Conservation (phyloP, 2,797 vertebrate genomes). For the Alcedo quadribrachys region DNA sequence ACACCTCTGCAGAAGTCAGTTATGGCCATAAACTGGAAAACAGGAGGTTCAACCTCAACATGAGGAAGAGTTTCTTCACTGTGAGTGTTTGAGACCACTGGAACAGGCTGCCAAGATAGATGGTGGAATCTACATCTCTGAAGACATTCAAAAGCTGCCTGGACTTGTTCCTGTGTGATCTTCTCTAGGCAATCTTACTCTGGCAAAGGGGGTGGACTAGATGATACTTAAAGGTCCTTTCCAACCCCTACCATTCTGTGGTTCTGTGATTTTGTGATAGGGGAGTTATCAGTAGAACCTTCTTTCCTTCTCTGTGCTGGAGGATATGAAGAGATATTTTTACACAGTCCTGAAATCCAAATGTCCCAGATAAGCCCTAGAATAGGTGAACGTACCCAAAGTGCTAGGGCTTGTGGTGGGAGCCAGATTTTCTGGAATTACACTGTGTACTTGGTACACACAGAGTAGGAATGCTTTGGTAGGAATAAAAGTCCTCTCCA, state of each 20-base stretch:
- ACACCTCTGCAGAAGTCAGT: not conserved
- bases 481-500: not conserved
- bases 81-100: no score
- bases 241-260: no score
- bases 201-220: no score
- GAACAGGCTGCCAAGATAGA: no score
- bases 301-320: not conserved
- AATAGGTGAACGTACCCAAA: not conserved
- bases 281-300: not conserved
- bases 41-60: no score
- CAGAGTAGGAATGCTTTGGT: not conserved
- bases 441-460: not conserved
- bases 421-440: not conserved
- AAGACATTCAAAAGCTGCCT: no score
- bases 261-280: not conserved
- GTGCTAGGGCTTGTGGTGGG: not conserved
- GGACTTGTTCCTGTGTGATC: no score
- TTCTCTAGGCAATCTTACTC: no score
- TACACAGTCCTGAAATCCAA: not conserved
- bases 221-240: no score
- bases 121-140: no score
- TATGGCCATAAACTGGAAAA: not conserved
- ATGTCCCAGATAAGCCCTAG: not conserved
- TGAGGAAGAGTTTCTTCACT: no score
- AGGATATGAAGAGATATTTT: not conserved